Percentiles rank a stretch among this genome's conserved stretches.
Conservation (phyloP, 2,113 vertebrate species). For the Haemorhous mexicanus region DNA sequence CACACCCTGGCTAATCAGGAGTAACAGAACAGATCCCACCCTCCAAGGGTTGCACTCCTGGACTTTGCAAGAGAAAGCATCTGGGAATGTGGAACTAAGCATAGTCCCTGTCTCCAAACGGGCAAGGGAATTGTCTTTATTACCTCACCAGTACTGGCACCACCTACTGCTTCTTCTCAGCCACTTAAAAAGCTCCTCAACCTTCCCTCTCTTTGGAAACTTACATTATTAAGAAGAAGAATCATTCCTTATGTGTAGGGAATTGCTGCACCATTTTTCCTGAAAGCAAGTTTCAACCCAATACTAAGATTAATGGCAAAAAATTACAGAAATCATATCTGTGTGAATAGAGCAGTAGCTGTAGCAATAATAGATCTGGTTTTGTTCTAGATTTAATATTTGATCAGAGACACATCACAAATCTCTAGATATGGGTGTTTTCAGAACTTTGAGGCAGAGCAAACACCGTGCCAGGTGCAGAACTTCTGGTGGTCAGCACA, state of each 20-base stretch:
- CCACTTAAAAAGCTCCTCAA: accelerated
- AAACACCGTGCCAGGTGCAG: not conserved
- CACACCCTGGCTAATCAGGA: not conserved
- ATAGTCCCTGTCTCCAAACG: not conserved
- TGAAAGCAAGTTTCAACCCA: not conserved
- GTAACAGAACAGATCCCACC: not conserved
- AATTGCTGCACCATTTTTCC: not conserved
- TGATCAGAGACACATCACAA: not conserved
- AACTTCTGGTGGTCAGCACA: not conserved
- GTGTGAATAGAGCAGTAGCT: not conserved
- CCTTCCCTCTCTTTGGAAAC: not conserved
- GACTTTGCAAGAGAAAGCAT: not conserved
- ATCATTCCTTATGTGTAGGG: accelerated
- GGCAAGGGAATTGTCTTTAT: not conserved
- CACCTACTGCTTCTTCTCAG: not conserved
- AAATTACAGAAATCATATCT: not conserved
- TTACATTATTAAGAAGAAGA: not conserved
- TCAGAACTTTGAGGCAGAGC: not conserved
- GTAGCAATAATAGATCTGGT: accelerated
- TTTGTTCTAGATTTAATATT: not conserved
- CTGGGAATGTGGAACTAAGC: not conserved
- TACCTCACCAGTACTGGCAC: not conserved
- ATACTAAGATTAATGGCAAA: not conserved
- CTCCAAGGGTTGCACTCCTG: accelerated
- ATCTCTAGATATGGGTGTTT: not conserved